Evolutionary conservation across 2,113 vertebrate genomes (phyloP), one percentile per base, ranked within the genome.

Genomic region (Anoura caudifer): DNA sequence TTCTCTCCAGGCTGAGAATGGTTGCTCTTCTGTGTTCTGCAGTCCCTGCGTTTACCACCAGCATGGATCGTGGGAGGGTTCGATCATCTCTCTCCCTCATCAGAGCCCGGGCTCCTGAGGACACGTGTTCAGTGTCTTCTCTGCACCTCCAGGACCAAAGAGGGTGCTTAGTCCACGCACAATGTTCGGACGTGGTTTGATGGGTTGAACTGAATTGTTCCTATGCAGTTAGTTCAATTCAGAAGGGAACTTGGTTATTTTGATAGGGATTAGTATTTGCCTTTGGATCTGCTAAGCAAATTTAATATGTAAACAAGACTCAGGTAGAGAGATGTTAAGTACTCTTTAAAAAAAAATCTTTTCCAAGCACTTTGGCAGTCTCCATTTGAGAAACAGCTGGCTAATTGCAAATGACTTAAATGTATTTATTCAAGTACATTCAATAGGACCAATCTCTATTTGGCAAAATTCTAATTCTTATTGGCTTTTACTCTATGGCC

Each of bases 211-310:
- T 31, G 87, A 79, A 26, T 63, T 26, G 52, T 79, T 69, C 70
- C 3, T 43, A 14, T 1, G 4, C 56, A 22, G n/a, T 52, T n/a
- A 54, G 43, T 47, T 76, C 69, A 28, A 65, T 65, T 88, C 26
- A 80, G 70, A 80, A 83, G 50, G 90, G 77, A 88, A 67, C 3
- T 1, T 28, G 19, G 63, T 54, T 84, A 54, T 94, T 76, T 81
- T 92, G 63, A 93, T 56, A 65, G n/a, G 82, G 36, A 76, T 96
- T 65, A 45, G 76, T 82, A n/a, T 82, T 79, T 50, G 77, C 61
- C 67, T 95, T 88, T 19, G 56, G 69, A 93, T 86, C 77, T 13
- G 14, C 73, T 91, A 79, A 93, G 73, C 83, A 95, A 81, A 95
- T 87, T 69, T 77, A 47, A 52, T 50, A 76, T 54, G 56, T 33